phyloP scores from a whole-genome alignment of 2,797 vertebrate species.

The Girardinus metallicus region DNA sequence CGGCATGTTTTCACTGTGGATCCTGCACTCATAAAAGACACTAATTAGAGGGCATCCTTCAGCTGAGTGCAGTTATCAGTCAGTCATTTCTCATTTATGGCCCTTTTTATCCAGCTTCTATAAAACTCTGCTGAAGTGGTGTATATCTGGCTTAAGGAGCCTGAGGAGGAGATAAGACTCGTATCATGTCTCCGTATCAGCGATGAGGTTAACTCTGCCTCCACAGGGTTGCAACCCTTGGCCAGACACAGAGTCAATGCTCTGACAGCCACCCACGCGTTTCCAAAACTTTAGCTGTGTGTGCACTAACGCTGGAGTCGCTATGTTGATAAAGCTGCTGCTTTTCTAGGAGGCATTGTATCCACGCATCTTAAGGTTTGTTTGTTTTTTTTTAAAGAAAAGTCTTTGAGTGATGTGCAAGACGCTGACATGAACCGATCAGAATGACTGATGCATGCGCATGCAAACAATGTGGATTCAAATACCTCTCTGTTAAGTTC shows the following conservation, averaged over 20 bases:
- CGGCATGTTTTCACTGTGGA: slow-evolving; percentile 70
- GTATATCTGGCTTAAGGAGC: slow-evolving; percentile 54
- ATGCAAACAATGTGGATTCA: slow-evolving; percentile 25
- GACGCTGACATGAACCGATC: slow-evolving; percentile 23
- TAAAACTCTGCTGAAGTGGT: slow-evolving; percentile 57
- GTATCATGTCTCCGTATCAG: slow-evolving; percentile 65
- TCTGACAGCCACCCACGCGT: slow-evolving; percentile 53
- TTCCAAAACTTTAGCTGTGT: slow-evolving; percentile 24
- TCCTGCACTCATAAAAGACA: slow-evolving; percentile 70
- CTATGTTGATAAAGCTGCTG: not conserved
- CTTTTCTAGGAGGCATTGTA: not conserved
- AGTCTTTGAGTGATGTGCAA: slow-evolving; percentile 29
- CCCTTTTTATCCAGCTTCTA: slow-evolving; percentile 52
- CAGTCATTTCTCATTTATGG: slow-evolving; percentile 73
- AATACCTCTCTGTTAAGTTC: slow-evolving; percentile 33
- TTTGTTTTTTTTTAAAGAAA: not conserved
- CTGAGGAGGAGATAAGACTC: slow-evolving; percentile 62
- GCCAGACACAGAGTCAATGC: slow-evolving; percentile 34
- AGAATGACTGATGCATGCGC: slow-evolving; percentile 4
- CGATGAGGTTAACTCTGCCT: slow-evolving; percentile 45
- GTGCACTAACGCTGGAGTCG: not conserved
- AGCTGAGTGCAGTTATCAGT: slow-evolving; percentile 73
- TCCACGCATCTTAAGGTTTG: not conserved
- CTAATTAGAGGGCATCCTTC: slow-evolving; percentile 77
- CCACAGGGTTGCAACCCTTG: slow-evolving; percentile 64